A percentile compares a stretch with the other conserved stretches of the same genome.
phyloP scores from a whole-genome alignment of 2,113 vertebrate species.

The Onychostoma macrolepis region DNA sequence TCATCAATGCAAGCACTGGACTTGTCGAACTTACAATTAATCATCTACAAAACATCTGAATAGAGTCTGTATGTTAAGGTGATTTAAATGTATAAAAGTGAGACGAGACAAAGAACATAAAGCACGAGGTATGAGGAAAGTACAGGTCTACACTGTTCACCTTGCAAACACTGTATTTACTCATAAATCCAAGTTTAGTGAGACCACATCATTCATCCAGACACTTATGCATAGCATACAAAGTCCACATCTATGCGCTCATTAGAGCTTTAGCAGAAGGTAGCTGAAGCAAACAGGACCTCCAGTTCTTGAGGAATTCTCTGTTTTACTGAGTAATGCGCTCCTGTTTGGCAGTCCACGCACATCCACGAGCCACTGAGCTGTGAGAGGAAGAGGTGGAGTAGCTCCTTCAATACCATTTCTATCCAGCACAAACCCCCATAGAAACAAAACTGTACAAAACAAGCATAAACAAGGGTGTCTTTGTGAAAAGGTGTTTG shows the following conservation, averaged over 20 bases:
- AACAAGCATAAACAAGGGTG: constrained; percentile 61
- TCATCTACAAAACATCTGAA: not conserved
- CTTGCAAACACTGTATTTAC: not conserved
- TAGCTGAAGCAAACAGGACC: not conserved
- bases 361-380: constrained; percentile 58
- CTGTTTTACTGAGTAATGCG: constrained; percentile 40
- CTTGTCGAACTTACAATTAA: not conserved
- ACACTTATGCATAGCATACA: not conserved
- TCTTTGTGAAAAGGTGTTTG: constrained; percentile 59
- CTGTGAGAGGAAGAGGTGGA: constrained; percentile 56
- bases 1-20: not conserved
- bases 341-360: constrained; percentile 64
- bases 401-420: constrained; percentile 39
- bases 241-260: not conserved
- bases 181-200: not conserved
- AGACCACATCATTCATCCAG: not conserved
- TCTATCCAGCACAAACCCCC: constrained; percentile 40
- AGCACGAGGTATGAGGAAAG: not conserved
- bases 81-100: not conserved
- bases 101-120: not conserved
- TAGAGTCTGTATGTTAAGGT: not conserved
- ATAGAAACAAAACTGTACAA: constrained; percentile 54
- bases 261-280: not conserved
- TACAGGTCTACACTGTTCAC: not conserved
- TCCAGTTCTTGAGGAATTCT: not conserved